phyloP scores from a whole-genome alignment of 2,797 vertebrate genomes.

The Aplochiton taeniatus region DNA sequence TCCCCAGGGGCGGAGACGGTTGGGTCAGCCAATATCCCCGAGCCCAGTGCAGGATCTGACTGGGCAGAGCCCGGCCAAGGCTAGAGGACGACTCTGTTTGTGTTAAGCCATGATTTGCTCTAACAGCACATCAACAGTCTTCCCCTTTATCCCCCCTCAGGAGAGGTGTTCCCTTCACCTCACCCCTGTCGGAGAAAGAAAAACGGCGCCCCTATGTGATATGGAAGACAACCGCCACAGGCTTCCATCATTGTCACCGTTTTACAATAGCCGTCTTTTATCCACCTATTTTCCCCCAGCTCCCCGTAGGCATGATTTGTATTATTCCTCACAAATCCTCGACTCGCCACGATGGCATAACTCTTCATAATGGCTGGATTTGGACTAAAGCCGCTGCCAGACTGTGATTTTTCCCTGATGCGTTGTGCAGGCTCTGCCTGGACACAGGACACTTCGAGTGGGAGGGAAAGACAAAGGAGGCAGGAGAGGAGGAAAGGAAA shows the following conservation, averaged over 20 bases:
- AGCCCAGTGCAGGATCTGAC: background rate
- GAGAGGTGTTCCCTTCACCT: slow-evolving; percentile 19
- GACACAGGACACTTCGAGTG: slow-evolving; percentile 4
- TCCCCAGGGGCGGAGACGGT: background rate
- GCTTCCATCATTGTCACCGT: slow-evolving; percentile 42
- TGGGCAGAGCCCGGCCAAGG: background rate
- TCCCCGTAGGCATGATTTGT: slow-evolving; percentile 63
- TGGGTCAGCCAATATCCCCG: background rate
- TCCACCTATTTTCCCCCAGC: slow-evolving; percentile 26
- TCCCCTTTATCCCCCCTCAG: background rate
- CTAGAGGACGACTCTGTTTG: slow-evolving; percentile 12
- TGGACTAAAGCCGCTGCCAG: slow-evolving; percentile 66
- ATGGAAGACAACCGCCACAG: slow-evolving; percentile 12
- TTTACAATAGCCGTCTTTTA: slow-evolving; percentile 27
- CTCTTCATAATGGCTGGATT: slow-evolving; percentile 70
- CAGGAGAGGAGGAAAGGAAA: background rate
- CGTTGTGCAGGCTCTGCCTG: slow-evolving; percentile 54
- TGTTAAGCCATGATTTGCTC: slow-evolving; percentile 8
- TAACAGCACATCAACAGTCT: slow-evolving; percentile 5
- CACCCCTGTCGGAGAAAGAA: slow-evolving; percentile 1
- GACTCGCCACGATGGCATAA: slow-evolving; percentile 55
- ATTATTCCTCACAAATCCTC: slow-evolving; percentile 53
- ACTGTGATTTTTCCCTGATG: slow-evolving; percentile 65
- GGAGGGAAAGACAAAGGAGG: slow-evolving; percentile 10
- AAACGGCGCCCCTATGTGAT: slow-evolving; percentile 27